Evolutionary conservation across 2,888 invertebrate genomes (phyloP), one percentile per base, ranked within the genome.

Genomic region (Parasteatoda lunata): DNA sequence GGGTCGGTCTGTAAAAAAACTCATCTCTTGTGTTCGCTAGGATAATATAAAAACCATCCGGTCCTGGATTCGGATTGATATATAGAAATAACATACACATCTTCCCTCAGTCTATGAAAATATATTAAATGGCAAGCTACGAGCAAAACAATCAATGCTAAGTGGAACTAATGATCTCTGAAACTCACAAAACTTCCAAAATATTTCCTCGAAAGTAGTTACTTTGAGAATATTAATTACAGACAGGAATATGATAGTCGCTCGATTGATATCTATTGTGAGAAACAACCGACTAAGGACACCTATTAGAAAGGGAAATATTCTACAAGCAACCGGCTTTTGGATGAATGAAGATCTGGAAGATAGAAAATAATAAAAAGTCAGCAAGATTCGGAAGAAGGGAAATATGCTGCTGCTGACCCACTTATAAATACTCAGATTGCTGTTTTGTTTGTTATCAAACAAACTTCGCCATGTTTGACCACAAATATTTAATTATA

Each of bases 11-110:
- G n/a, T 93, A 93, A 91, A 94, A 96, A 90, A 92, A 94, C 91
- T 97, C 97, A 93, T 97, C 97, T 89, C 97, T 94, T 91, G 97
- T 97, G 15, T 75, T 84, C 6, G 88, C 88, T 48, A 88, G 47
- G 48, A 86, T 86, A 30, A 86, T 49, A 30, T 80, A 86, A 70
- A 86, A 86, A 5, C 77, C 85, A 66, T 80, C 48, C 0, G 80
- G 51, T 5, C 85, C 85, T 5, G 85, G 76, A 59, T 80, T 86
- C 11, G 85, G 85, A 77, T 86, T 86, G 30, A 86, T 71, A 66
- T 80, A 86, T 15, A 86, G 54, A 77, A 86, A 86, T 3, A 86
- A 72, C 85, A 86, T 86, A 51, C 85, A 86, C 85, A 86, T 85
- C 66, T 59, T 77, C 11, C 3, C 5, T 49, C 59, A 30, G 30